phyloP scores from a whole-genome alignment of 2,113 vertebrate species.

The Mesembrinibis cayennensis region DNA sequence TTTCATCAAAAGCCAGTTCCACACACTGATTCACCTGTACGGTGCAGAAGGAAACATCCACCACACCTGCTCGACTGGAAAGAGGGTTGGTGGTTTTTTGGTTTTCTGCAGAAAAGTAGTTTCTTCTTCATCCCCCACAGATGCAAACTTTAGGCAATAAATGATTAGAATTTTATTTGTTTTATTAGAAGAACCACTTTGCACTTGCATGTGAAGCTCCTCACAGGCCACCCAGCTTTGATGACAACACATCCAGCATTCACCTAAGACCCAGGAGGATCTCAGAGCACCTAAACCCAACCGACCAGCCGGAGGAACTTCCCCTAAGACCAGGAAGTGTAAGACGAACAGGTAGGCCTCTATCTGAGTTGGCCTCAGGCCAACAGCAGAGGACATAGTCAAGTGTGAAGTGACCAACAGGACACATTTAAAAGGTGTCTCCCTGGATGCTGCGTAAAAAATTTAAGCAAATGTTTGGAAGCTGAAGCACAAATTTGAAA shows the following conservation, averaged over 20 bases:
- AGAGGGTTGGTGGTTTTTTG: neutral
- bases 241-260: neutral
- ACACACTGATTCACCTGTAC: neutral
- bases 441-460: no score
- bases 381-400: neutral
- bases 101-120: constrained; percentile 27
- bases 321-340: neutral
- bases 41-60: constrained; percentile 1
- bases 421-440: neutral
- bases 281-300: neutral
- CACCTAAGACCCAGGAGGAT: neutral
- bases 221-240: neutral
- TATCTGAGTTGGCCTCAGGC: neutral
- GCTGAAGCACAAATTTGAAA: neutral
- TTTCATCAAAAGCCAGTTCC: neutral
- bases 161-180: neutral
- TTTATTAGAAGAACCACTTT: neutral
- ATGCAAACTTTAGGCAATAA: neutral
- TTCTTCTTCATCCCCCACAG: neutral
- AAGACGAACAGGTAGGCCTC: neutral
- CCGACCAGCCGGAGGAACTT: neutral
- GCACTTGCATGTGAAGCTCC: neutral
- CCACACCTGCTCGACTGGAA: neutral
- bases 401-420: neutral
- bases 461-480: neutral